Evolutionary conservation across 2,888 invertebrate genomes (phyloP), one percentile per base, ranked within the genome.

Genomic region (Brachyptera risi): DNA sequence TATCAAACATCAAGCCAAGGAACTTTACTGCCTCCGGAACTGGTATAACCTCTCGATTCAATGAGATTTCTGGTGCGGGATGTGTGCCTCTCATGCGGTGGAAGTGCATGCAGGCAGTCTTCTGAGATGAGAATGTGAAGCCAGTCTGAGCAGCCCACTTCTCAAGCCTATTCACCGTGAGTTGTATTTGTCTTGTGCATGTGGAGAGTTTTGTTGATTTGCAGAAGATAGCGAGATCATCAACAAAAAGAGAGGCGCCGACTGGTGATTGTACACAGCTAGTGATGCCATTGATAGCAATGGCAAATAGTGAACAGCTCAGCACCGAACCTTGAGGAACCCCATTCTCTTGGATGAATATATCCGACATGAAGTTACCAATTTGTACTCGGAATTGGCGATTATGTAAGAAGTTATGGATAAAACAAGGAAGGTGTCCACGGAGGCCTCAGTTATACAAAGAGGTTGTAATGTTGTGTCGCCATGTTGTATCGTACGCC

Each of bases 401-500:
- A 35, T 60, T 24, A 7, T 24, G n/a, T 47, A 60, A 60, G 56
- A 56, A 27, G 21, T 23, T 35, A 44, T 19, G 13, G n/a, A 66
- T 51, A 51, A 66, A 67, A 40, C 56, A 26, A 9, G 61, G 63
- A 7, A 63, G 54, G 27, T 59, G 58, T 19, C 65, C 67, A 27
- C 54, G 59, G 5, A 67, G 56, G 3, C 65, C 65, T 56, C 51
- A 54, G 3, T 26, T 13, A 44, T 42, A 35, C 26, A 67, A 38
- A 15, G 47, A 27, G 5, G 59, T 49, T 2, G 67, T 59, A 56
- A 60, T 54, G 26, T 65, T 63, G 21, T 56, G 38, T 42, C 62
- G 54, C 66, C 67, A 67, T 9, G 63, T 64, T 13, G 57, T 63
- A 35, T 66, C 65, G 47, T 67, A 66, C 2, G 63, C 63, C 19